Percentiles rank a stretch among this genome's conserved stretches.
phyloP scores from a whole-genome alignment of 2,113 vertebrate species.

The Erpornis zantholeuca region DNA sequence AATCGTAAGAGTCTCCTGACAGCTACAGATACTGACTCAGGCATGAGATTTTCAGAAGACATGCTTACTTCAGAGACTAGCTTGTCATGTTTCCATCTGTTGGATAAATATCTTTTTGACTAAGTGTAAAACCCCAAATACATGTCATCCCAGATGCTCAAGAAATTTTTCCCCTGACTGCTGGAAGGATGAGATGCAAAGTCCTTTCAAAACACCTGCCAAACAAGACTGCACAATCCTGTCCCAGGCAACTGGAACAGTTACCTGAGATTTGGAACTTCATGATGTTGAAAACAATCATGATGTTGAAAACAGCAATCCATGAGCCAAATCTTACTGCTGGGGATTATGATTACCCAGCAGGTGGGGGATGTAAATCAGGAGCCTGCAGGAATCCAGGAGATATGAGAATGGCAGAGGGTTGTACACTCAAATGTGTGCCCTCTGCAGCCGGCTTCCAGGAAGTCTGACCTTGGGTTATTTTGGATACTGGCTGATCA shows the following conservation, averaged over 20 bases:
- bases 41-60: constrained; percentile 19
- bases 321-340: background rate
- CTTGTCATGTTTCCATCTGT: constrained; percentile 52
- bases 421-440: background rate
- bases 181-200: background rate
- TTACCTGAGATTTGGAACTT: background rate
- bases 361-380: constrained; percentile 49
- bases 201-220: background rate
- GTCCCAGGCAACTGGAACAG: background rate
- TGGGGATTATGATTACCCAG: background rate
- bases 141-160: background rate
- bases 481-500: constrained; percentile 18
- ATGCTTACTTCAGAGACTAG: constrained; percentile 19
- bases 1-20: background rate
- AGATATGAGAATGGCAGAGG: background rate
- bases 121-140: constrained; percentile 33
- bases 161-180: background rate
- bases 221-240: background rate
- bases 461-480: constrained; percentile 28
- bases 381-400: background rate
- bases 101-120: constrained; percentile 49
- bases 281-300: too few relatives aligned
- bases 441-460: background rate
- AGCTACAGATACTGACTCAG: constrained; percentile 16
- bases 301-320: background rate